Percentiles rank a stretch among this genome's conserved stretches.
These are phyloP conservation scores for Zosterops lateralis DNA, from an alignment of 2,113 vertebrate species.

Conservation along the genomic window DNA sequence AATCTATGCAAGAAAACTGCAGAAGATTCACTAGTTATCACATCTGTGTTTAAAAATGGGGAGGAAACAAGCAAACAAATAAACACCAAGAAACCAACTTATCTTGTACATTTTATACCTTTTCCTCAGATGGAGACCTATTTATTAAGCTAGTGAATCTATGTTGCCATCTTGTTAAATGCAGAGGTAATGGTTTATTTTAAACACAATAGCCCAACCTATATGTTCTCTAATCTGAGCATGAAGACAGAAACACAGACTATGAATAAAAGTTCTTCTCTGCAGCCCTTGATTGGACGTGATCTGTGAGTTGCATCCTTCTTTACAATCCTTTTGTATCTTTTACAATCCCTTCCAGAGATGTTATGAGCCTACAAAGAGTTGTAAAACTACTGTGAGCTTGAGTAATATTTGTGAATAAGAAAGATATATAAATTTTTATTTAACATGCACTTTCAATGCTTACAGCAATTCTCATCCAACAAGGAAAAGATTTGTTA, in stretches of 20 bases:
- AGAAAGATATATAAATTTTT: not conserved
- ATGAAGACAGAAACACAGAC: not conserved
- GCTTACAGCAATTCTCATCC: not conserved
- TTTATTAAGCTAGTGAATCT: not conserved
- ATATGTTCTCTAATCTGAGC: not conserved
- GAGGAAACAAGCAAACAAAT: too few species aligned
- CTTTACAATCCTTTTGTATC: not conserved
- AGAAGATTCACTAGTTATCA: not conserved
- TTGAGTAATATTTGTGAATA: not conserved
- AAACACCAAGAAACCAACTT: not conserved
- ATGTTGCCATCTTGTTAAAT: not conserved
- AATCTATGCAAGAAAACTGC: not conserved
- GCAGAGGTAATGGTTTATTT: not conserved
- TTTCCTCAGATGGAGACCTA: not conserved
- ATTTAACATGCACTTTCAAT: not conserved
- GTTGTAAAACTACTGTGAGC: not conserved
- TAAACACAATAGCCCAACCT: not conserved
- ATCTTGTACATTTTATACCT: not conserved
- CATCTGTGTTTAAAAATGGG: not conserved
- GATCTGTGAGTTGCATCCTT: not conserved
- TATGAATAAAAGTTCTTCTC: not conserved
- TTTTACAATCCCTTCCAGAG: not conserved
- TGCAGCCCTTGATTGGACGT: not conserved
- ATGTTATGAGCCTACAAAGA: not conserved
- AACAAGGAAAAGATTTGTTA: not conserved